Evolutionary conservation across 2,888 invertebrate genomes (phyloP).

Genomic region (Tetragonisca angustula): DNA sequence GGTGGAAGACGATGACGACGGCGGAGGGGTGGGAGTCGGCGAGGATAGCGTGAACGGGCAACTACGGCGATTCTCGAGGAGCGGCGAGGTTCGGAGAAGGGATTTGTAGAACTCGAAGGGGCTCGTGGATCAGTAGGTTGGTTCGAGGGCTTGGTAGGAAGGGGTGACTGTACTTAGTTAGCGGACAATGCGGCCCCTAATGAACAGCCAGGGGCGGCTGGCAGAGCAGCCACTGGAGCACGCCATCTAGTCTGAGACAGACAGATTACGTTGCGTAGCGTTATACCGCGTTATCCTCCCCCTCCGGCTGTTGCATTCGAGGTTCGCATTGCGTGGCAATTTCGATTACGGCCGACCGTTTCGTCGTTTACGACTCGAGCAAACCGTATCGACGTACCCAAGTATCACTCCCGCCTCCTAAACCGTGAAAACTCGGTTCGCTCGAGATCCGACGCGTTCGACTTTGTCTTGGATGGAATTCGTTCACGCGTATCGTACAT

Average conservation of each 20-base stretch:
- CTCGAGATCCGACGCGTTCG: not conserved
- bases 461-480: not conserved
- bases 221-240: constrained; percentile 78
- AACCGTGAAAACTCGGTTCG: constrained; percentile 35
- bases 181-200: constrained; percentile 84
- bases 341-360: constrained; percentile 60
- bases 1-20: constrained; percentile 32
- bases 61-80: constrained; percentile 33
- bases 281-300: constrained; percentile 73
- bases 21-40: constrained; percentile 30
- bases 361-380: constrained; percentile 60
- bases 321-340: constrained; percentile 69
- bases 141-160: constrained; percentile 63
- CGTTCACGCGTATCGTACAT: too few relatives aligned
- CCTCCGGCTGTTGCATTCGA: constrained; percentile 58
- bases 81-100: constrained; percentile 56
- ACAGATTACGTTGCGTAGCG: constrained; percentile 80
- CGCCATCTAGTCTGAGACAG: constrained; percentile 79
- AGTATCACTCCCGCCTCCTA: constrained; percentile 38
- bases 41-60: constrained; percentile 40
- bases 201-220: constrained; percentile 83
- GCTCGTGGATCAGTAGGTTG: constrained; percentile 67
- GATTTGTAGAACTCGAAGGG: constrained; percentile 63
- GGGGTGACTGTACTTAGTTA: constrained; percentile 83
- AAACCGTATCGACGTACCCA: constrained; percentile 58